phyloP scores from a whole-genome alignment of 2,797 vertebrate species.

The Spheniscus humboldti region DNA sequence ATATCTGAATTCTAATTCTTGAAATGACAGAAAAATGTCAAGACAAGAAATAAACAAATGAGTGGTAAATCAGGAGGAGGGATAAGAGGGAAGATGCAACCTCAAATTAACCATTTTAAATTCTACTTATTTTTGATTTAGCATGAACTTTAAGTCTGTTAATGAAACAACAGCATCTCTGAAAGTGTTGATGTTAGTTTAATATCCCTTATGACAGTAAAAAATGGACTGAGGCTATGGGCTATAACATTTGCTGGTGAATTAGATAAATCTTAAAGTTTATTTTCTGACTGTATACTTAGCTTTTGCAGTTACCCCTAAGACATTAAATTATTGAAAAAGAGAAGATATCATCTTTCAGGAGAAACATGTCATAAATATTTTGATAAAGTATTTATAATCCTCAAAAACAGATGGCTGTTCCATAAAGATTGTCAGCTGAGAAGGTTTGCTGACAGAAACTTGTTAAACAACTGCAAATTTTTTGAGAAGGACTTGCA shows the following conservation, averaged over 20 bases:
- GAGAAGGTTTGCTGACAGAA: constrained; percentile 70
- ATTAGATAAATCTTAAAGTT: constrained; percentile 61
- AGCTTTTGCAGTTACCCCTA: constrained; percentile 56
- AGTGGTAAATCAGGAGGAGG: background rate
- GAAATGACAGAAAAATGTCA: background rate
- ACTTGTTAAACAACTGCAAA: constrained; percentile 53
- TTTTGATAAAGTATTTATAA: constrained; percentile 77
- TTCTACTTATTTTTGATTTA: constrained; percentile 25
- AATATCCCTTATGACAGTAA: constrained; percentile 6
- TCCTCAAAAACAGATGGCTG: constrained; percentile 71
- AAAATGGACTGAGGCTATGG: background rate
- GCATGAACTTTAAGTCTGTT: constrained; percentile 4
- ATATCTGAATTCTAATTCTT: background rate
- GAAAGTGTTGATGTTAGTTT: constrained; percentile 37
- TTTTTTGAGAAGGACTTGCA: background rate
- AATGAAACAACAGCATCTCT: constrained; percentile 10
- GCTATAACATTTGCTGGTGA: constrained; percentile 34
- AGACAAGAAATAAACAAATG: background rate
- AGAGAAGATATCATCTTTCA: constrained; percentile 67
- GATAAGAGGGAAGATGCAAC: background rate
- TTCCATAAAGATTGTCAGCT: constrained; percentile 68
- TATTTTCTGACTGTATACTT: constrained; percentile 62
- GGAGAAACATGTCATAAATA: constrained; percentile 71
- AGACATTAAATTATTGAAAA: constrained; percentile 68
- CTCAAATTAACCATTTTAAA: constrained; percentile 39